Evolutionary conservation across 2,113 vertebrate genomes (phyloP), one percentile per base, ranked within the genome.

Genomic region (Cebidichthys violaceus): DNA sequence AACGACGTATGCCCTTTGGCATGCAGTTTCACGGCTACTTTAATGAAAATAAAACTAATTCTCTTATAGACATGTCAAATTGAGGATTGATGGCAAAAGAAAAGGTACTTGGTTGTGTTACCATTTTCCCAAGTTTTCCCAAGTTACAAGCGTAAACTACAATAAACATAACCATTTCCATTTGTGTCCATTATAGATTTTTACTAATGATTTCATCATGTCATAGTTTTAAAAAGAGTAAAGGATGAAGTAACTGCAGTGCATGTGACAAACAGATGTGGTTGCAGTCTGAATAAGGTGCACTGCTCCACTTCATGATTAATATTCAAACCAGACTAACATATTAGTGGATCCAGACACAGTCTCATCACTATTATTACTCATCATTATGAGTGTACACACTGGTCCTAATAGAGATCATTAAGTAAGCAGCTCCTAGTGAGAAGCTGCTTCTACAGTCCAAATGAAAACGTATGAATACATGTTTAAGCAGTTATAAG

Each of bases 231-330:
- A 79, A 70, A 54, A 74, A 64, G 52, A 64, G 77, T 67, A 54
- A 70, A 52, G 37, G 62, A 50, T 88, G 71, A 83, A 54, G 78
- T 73, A 73, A 79, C 37, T 79, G 57, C 10, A 60, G 15, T 76
- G 61, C 33, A 68, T 14, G 22, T 90, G 61, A 90, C 85, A 75
- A 79, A 14, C 77, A 84, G 55, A 81, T 81, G 70, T 88, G 55
- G 27, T 47, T 29, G 70, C 78, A 85, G 84, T 52, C 57, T 87
- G 83, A 80, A 85, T 82, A 88, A 73, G 54, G 65, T 84, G n/a
- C 76, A 74, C 79, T 45, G 82, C 79, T 79, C 70, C 86, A 65
- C 80, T 92, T 50, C 84, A 31, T 83, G 74, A 90, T 78, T 86
- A 90, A 84, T 75, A 75, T 77, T 81, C 68, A 84, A 74, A 75